phyloP scores from a whole-genome alignment of 2,797 vertebrate species.

The Macroramphosus scolopax region DNA sequence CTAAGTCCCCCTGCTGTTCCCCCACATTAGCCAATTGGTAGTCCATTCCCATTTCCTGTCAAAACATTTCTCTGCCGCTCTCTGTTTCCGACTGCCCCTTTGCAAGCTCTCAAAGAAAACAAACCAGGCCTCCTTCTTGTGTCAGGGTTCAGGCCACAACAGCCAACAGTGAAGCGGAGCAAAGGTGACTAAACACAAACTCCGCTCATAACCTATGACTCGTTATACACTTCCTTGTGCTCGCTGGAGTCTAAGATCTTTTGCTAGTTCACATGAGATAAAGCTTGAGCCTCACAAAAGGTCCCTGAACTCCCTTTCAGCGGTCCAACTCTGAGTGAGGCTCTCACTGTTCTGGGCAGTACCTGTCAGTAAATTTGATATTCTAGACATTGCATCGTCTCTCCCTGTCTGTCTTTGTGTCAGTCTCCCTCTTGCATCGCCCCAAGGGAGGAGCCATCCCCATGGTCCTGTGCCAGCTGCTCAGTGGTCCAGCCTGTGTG shows the following conservation, averaged over 20 bases:
- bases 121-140: slow-evolving; percentile 43
- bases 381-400: slow-evolving; percentile 58
- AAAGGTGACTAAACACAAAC: slow-evolving; percentile 68
- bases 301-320: slow-evolving; percentile 47
- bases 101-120: slow-evolving; percentile 59
- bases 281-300: slow-evolving; percentile 25
- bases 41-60: slow-evolving; percentile 72
- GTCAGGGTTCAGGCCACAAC: slow-evolving; percentile 58
- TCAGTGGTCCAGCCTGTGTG: slow-evolving; percentile 73
- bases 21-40: slow-evolving; percentile 59
- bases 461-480: slow-evolving; percentile 69
- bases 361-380: slow-evolving; percentile 70
- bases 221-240: slow-evolving; percentile 59
- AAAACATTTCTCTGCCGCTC: slow-evolving; percentile 55
- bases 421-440: slow-evolving; percentile 51
- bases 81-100: slow-evolving; percentile 53
- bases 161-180: slow-evolving; percentile 49
- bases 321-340: slow-evolving; percentile 38
- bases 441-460: slow-evolving; percentile 71
- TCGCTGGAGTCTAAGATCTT: slow-evolving; percentile 29
- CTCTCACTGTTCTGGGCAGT: slow-evolving; percentile 42
- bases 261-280: slow-evolving; percentile 38
- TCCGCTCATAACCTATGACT: slow-evolving; percentile 48
- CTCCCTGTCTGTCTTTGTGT: slow-evolving; percentile 71
- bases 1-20: slow-evolving; percentile 45